These are phyloP conservation scores for Parauchenoglanis ngamensis DNA, from an alignment of 2,797 vertebrate species.

Conservation along the genomic window DNA sequence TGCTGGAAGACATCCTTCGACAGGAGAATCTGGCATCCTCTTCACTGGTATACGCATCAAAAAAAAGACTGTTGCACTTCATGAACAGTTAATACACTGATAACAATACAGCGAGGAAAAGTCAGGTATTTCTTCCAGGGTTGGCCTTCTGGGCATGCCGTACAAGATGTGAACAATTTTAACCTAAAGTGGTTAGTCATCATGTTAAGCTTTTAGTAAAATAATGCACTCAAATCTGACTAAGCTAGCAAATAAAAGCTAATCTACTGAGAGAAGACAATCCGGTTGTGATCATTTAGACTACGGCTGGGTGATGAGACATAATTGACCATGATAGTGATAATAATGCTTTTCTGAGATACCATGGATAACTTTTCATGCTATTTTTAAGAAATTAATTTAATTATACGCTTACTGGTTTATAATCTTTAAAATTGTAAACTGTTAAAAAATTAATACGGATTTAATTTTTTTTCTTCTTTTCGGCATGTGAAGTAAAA, in stretches of 20 bases:
- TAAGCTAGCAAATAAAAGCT: not conserved
- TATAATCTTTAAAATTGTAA: not conserved
- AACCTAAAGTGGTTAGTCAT: not conserved
- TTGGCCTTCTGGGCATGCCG: not conserved
- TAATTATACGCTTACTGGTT: too few relatives aligned
- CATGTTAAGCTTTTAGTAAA: not conserved
- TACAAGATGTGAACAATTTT: not conserved
- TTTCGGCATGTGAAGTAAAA: not conserved
- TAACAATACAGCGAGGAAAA: not conserved
- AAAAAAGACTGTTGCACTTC: not conserved
- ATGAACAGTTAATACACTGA: not conserved
- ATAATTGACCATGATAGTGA: not conserved
- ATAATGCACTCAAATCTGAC: not conserved
- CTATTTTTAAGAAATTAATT: not conserved
- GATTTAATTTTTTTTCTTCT: not conserved
- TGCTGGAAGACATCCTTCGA: slow-evolving; percentile 87
- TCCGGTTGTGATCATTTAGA: not conserved
- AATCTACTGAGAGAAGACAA: not conserved
- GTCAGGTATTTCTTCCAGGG: not conserved
- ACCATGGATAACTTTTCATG: not conserved
- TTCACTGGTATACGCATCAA: slow-evolving; percentile 74
- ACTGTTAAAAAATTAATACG: too few relatives aligned
- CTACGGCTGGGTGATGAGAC: not conserved
- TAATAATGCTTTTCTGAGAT: not conserved
- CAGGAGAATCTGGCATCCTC: slow-evolving; percentile 82